These are phyloP conservation scores for Cyphomyrus plagiostoma DNA, from an alignment of 2,113 vertebrate species.

Conservation along the genomic window DNA sequence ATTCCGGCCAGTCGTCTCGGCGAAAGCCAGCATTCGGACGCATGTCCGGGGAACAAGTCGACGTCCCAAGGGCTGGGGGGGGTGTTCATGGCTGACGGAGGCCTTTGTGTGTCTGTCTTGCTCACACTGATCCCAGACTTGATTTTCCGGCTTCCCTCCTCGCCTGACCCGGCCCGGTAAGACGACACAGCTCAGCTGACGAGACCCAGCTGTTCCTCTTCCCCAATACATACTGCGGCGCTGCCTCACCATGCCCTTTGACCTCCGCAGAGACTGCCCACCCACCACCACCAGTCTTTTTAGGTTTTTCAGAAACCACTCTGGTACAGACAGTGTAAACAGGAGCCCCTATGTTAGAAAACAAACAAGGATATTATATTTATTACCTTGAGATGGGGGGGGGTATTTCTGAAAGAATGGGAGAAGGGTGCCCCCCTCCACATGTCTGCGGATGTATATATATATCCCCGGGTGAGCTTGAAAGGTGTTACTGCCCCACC, in stretches of 20 bases:
- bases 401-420: neutral
- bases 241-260: neutral
- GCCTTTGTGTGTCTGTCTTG: neutral
- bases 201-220: neutral
- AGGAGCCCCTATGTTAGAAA: neutral
- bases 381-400: neutral
- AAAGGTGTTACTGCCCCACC: neutral
- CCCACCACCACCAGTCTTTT: neutral
- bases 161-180: neutral
- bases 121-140: neutral
- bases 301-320: neutral
- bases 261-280: neutral
- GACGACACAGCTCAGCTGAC: neutral
- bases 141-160: neutral
- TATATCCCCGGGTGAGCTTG: neutral
- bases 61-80: neutral
- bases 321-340: neutral
- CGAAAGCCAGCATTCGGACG: neutral
- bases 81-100: neutral
- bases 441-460: neutral
- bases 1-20: neutral
- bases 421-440: neutral
- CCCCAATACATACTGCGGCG: neutral
- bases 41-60: neutral
- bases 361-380: neutral